These are phyloP conservation scores for Daboia siamensis DNA, from an alignment of 2,113 vertebrate genomes.

Conservation along the genomic window DNA sequence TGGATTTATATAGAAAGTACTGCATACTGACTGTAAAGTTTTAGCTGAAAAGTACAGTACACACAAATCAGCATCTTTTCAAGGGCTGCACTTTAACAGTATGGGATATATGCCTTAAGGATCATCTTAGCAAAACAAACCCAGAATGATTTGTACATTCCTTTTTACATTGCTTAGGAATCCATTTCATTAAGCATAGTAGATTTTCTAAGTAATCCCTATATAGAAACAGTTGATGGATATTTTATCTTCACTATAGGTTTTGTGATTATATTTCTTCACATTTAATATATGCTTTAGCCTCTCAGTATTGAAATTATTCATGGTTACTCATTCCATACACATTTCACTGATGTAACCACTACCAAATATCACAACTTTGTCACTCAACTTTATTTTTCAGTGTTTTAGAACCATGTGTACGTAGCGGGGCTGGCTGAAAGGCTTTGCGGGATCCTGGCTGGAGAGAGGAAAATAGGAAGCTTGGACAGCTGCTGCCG, in stretches of 20 bases:
- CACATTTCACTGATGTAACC: not conserved
- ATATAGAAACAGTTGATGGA: not conserved
- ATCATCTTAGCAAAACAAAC: not conserved
- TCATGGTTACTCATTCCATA: not conserved
- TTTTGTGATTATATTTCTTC: not conserved
- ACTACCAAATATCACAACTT: not conserved
- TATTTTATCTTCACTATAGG: not conserved
- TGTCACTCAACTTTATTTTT: not conserved
- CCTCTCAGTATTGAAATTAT: not conserved
- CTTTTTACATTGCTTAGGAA: not conserved
- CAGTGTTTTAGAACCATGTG: not conserved
- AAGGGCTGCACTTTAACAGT: not conserved
- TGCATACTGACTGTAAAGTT: not conserved
- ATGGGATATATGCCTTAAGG: not conserved
- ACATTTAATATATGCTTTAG: not conserved
- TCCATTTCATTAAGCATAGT: not conserved
- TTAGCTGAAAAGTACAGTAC: not conserved
- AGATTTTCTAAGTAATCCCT: not conserved
- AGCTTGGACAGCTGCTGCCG: too few species aligned
- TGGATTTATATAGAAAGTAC: not conserved
- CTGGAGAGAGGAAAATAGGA: too few species aligned
- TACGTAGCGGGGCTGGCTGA: too few species aligned
- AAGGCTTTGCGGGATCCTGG: too few species aligned
- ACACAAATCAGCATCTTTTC: not conserved
- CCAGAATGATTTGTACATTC: not conserved